phyloP scores from a whole-genome alignment of 2,113 vertebrate species.

The Bostrychus sinensis region DNA sequence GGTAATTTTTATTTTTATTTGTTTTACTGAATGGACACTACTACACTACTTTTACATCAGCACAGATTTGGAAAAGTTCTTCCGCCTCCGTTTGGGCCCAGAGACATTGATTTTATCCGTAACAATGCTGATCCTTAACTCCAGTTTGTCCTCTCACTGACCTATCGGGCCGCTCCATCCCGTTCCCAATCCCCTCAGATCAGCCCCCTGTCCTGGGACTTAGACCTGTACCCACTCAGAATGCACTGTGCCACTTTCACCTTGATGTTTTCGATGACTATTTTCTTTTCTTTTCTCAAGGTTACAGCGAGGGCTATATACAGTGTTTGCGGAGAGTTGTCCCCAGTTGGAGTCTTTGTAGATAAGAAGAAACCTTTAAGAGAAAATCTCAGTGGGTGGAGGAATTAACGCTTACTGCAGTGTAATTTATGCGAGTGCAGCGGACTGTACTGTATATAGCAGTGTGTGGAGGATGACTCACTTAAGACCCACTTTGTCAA shows the following conservation, averaged over 20 bases:
- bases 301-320: conserved; percentile 40
- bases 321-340: conserved; percentile 35
- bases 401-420: conserved; percentile 33
- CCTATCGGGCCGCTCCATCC: conserved; percentile 27
- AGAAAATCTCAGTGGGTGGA: conserved; percentile 24
- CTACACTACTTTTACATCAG: too few species aligned
- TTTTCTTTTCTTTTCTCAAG: conserved; percentile 49
- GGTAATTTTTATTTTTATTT: too few species aligned
- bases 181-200: conserved; percentile 40
- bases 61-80: conserved; percentile 9
- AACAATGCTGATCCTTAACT: conserved; percentile 24
- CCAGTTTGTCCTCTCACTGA: conserved; percentile 30
- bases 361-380: conserved; percentile 36
- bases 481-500: conserved; percentile 33
- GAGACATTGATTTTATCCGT: conserved; percentile 44
- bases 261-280: conserved; percentile 52
- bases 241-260: conserved; percentile 43
- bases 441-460: background rate
- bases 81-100: background rate
- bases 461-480: background rate
- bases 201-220: conserved; percentile 34
- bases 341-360: conserved; percentile 38
- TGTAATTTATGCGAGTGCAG: conserved; percentile 13
- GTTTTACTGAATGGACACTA: too few species aligned
- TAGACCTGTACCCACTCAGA: conserved; percentile 16